Evolutionary conservation across 2,113 vertebrate genomes (phyloP).

Genomic region (Python bivittatus): DNA sequence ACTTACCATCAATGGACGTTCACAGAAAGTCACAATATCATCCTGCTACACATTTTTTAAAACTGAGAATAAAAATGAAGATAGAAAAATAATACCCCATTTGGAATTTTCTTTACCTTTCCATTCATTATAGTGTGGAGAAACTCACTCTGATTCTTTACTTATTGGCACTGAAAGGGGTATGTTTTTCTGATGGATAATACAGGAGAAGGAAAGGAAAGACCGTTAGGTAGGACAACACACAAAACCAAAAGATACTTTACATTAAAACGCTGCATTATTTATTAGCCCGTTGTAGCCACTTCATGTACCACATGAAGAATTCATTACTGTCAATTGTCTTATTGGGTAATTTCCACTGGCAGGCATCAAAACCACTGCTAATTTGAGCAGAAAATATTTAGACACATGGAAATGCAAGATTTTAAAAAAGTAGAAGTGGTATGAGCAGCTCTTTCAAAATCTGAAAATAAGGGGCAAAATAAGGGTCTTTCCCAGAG

Average conservation of each 20-base stretch:
- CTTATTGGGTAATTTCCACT: conserved; percentile 8
- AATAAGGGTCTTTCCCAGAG: not conserved
- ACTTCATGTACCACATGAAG: conserved; percentile 8
- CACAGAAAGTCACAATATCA: not conserved
- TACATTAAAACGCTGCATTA: conserved; percentile 32
- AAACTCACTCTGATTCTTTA: not conserved
- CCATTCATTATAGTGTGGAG: not conserved
- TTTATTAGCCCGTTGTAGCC: conserved; percentile 33
- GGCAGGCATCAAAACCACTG: not conserved
- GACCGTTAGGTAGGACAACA: conserved; percentile 3
- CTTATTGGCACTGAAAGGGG: not conserved
- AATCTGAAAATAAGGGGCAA: not conserved
- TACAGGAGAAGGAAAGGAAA: not conserved
- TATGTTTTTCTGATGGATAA: not conserved
- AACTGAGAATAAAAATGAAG: not conserved
- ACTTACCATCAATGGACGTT: not conserved
- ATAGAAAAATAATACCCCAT: not conserved
- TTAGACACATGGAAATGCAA: conserved; percentile 23
- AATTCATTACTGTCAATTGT: conserved; percentile 37
- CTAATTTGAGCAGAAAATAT: conserved; percentile 31
- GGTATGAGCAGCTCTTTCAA: conserved; percentile 10
- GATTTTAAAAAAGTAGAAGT: conserved; percentile 6
- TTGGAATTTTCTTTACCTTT: not conserved
- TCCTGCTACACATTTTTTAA: not conserved
- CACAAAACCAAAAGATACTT: conserved; percentile 13